A percentile compares a stretch with the other conserved stretches of the same genome.
Conservation (phyloP, 2,797 vertebrate species). For the Enteromius mattozi region DNA sequence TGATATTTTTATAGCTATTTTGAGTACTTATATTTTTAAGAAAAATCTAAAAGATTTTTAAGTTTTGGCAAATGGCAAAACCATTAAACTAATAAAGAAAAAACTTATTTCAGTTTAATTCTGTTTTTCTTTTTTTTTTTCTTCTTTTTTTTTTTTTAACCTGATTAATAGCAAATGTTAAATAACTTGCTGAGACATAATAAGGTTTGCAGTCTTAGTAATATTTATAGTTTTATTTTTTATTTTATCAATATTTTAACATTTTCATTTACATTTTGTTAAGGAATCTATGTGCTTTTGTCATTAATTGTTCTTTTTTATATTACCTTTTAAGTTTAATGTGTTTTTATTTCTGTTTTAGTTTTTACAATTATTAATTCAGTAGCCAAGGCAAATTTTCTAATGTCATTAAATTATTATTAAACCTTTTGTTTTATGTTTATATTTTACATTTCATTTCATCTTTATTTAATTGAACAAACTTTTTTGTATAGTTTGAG, state of each 20-base stretch:
- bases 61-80: too few species aligned
- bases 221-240: background rate
- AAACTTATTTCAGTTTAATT: background rate
- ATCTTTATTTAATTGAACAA: background rate
- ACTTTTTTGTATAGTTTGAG: background rate
- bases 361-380: background rate
- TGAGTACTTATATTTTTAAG: background rate
- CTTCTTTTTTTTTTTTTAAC: too few species aligned
- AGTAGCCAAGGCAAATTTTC: background rate
- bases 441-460: background rate
- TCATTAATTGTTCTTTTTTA: background rate
- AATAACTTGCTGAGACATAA: constrained; percentile 7
- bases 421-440: background rate
- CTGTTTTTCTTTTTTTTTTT: background rate
- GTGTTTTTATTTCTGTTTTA: background rate
- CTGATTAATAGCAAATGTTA: background rate
- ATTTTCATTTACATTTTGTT: background rate
- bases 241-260: background rate
- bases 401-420: background rate
- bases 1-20: background rate
- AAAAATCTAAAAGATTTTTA: background rate
- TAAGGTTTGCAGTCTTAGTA: background rate
- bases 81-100: background rate
- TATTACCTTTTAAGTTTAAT: background rate
- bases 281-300: background rate